Evolutionary conservation across 2,113 vertebrate species (phyloP).

Genomic region (Rattus rattus): DNA sequence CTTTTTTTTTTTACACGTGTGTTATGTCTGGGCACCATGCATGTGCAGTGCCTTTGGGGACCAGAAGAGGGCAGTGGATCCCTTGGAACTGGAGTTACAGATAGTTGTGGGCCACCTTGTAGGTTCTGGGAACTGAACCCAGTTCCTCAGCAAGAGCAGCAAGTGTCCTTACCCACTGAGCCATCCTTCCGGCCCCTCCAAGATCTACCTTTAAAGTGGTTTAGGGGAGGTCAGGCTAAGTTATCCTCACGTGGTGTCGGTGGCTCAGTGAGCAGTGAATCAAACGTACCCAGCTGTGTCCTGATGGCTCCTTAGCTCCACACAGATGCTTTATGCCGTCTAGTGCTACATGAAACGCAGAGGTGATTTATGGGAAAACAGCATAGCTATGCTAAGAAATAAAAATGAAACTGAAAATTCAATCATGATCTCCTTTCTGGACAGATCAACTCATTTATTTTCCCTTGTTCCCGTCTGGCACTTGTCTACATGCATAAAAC

Average conservation of each 20-base stretch:
- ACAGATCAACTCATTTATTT: constrained; percentile 76
- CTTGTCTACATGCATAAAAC: constrained; percentile 76
- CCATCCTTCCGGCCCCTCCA: neutral
- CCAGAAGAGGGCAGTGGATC: neutral
- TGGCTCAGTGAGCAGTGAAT: neutral
- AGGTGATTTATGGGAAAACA: constrained; percentile 60
- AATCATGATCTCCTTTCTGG: constrained; percentile 70
- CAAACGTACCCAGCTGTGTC: neutral
- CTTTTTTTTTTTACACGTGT: neutral
- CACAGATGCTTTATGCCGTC: neutral
- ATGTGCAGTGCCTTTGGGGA: neutral
- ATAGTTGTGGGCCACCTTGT: neutral
- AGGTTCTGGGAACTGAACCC: neutral
- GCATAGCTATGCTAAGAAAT: constrained; percentile 64
- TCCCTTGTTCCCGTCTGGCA: constrained; percentile 75
- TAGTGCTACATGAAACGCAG: constrained; percentile 21
- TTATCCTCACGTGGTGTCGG: neutral
- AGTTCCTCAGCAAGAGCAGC: neutral
- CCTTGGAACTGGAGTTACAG: neutral
- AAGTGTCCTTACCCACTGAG: neutral
- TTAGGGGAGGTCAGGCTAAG: constrained; percentile 1
- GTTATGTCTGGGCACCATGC: neutral
- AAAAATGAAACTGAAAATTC: constrained; percentile 76
- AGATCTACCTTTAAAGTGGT: neutral
- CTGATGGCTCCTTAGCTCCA: neutral